These are phyloP conservation scores for Urosaurus nigricauda DNA, from an alignment of 2,797 vertebrate genomes.

Conservation along the genomic window DNA sequence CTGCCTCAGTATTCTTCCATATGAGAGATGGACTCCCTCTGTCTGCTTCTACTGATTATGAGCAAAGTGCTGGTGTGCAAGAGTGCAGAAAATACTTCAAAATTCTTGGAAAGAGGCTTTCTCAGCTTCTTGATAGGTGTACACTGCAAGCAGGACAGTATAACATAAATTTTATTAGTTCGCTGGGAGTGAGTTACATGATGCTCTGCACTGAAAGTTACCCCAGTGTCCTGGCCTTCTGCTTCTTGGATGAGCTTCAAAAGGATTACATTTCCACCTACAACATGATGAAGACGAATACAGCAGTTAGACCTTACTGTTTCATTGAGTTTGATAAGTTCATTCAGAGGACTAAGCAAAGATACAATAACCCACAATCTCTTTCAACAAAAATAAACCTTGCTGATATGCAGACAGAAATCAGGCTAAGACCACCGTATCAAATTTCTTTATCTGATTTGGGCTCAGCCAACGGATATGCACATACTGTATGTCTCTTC, in stretches of 20 bases:
- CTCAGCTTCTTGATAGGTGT: conserved; percentile 94
- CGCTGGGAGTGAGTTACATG: conserved; percentile 94
- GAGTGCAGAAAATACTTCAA: conserved; percentile 94
- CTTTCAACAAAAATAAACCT: conserved; percentile 97
- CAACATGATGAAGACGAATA: conserved; percentile 88
- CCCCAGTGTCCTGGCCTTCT: conserved; percentile 95
- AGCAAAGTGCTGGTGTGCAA: conserved; percentile 90
- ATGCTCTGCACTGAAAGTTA: conserved; percentile 95
- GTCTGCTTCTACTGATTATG: conserved; percentile 96
- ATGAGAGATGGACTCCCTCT: conserved; percentile 94
- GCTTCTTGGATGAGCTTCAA: conserved; percentile 98
- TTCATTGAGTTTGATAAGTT: conserved; percentile 99
- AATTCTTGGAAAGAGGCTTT: conserved; percentile 90
- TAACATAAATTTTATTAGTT: conserved; percentile 94
- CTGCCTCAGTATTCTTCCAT: conserved; percentile 94
- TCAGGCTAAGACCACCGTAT: conserved; percentile 94
- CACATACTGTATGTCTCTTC: conserved; percentile 75
- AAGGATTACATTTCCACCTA: conserved; percentile 96
- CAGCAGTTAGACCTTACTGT: conserved; percentile 93
- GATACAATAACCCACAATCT: conserved; percentile 92
- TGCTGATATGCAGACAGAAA: conserved; percentile 97
- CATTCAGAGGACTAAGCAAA: conserved; percentile 90
- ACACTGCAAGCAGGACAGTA: conserved; percentile 88
- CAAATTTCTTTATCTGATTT: conserved; percentile 91
- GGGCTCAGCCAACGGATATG: conserved; percentile 87